These are phyloP conservation scores for Spilarctia lutea DNA, from an alignment of 2,888 invertebrate genomes.

Conservation along the genomic window DNA sequence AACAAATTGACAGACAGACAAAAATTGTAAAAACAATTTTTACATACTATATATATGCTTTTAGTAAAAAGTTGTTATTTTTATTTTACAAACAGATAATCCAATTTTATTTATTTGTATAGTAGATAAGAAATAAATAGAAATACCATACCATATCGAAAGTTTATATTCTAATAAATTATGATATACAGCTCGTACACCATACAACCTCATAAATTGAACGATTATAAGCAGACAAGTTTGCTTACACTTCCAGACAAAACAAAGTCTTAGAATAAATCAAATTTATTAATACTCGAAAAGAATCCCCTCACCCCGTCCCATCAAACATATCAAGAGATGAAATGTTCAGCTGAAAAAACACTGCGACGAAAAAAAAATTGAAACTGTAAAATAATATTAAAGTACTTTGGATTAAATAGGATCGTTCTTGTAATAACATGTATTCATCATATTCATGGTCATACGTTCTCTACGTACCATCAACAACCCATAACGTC, in stretches of 20 bases:
- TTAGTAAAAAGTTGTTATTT: too few relatives aligned
- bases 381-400: too few relatives aligned
- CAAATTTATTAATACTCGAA: background rate
- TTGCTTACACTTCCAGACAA: conserved; percentile 26
- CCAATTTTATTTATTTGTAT: too few relatives aligned
- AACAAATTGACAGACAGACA: too few relatives aligned
- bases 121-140: background rate
- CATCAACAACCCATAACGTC: too few relatives aligned
- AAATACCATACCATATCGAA: background rate
- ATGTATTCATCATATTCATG: too few relatives aligned
- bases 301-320: conserved; percentile 7
- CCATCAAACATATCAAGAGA: conserved; percentile 19
- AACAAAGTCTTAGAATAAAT: conserved; percentile 26
- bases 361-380: conserved; percentile 23
- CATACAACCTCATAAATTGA: background rate
- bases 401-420: too few relatives aligned
- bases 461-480: too few relatives aligned
- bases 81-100: too few relatives aligned
- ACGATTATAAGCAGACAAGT: conserved; percentile 30
- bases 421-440: too few relatives aligned
- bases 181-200: background rate
- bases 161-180: background rate
- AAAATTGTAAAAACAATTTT: too few relatives aligned
- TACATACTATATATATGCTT: too few relatives aligned
- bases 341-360: conserved; percentile 25